Evolutionary conservation across 2,797 vertebrate genomes (phyloP).

Genomic region (Oreochromis grahami): DNA sequence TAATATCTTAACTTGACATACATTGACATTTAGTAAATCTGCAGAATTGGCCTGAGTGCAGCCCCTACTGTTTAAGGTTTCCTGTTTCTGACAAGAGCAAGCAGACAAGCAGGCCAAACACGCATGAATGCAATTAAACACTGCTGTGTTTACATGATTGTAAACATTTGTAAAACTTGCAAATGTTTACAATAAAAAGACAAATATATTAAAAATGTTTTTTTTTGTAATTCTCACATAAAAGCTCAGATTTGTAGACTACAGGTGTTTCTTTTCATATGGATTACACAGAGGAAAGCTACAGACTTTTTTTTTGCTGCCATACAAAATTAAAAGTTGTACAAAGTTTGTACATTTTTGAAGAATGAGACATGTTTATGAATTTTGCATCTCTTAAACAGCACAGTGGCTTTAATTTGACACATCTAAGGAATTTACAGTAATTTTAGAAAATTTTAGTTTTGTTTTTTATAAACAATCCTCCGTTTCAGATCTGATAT

Average conservation of each 20-base stretch:
- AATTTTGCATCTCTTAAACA: background rate
- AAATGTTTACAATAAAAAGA: background rate
- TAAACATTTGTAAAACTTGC: background rate
- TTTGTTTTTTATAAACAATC: background rate
- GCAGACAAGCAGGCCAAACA: background rate
- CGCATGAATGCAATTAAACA: background rate
- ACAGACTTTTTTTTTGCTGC: background rate
- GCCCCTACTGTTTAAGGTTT: background rate
- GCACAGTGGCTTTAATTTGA: background rate
- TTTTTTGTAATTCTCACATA: background rate
- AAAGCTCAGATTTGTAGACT: background rate
- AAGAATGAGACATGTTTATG: background rate
- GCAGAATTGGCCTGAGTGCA: background rate
- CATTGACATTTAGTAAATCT: background rate
- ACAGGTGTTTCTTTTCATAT: background rate
- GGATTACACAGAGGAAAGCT: background rate
- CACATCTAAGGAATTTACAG: background rate
- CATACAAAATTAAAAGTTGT: background rate
- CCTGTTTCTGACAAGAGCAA: background rate
- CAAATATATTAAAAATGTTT: rapidly evolving
- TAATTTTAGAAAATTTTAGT: background rate
- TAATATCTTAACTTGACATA: background rate
- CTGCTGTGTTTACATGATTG: background rate
- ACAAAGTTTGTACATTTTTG: background rate
- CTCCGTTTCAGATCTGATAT: background rate